Evolutionary conservation across 2,797 vertebrate genomes (phyloP).

Genomic region (Melanotaenia maccullochi): DNA sequence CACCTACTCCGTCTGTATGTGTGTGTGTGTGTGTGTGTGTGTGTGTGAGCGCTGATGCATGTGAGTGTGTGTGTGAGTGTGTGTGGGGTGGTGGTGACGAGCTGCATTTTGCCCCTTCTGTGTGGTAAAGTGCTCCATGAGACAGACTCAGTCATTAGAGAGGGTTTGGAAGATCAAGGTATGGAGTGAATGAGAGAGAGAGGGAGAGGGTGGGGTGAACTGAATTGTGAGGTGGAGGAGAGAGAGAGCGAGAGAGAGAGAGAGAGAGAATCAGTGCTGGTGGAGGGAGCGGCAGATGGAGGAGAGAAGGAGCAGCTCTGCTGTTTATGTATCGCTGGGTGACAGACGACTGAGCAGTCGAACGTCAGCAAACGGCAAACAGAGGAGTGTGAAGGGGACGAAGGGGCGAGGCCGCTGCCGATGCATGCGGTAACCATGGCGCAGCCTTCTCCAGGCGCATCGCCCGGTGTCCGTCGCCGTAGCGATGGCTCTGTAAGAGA

Average conservation of each 20-base stretch:
- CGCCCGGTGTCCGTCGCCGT: constrained; percentile 77
- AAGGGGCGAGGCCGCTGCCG: constrained; percentile 70
- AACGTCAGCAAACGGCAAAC: constrained; percentile 29
- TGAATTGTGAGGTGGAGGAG: constrained; percentile 26
- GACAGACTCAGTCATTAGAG: constrained; percentile 67
- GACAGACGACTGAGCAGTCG: constrained; percentile 29
- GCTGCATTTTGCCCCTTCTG: constrained; percentile 47
- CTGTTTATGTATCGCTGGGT: constrained; percentile 45
- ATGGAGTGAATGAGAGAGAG: constrained; percentile 14
- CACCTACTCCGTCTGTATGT: constrained; percentile 25
- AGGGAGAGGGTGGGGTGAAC: constrained; percentile 43
- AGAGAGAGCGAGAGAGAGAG: constrained; percentile 14
- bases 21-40: constrained; percentile 12
- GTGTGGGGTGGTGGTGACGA: constrained; percentile 55
- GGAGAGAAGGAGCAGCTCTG: constrained; percentile 41
- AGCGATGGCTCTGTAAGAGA: constrained; percentile 86
- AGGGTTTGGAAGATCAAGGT: constrained; percentile 39
- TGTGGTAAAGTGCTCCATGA: constrained; percentile 63
- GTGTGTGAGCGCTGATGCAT: constrained; percentile 15
- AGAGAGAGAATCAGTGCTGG: constrained; percentile 35
- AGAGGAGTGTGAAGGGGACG: constrained; percentile 36
- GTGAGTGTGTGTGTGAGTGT: constrained; percentile 21
- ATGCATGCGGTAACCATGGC: constrained; percentile 82
- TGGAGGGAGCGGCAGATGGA: constrained; percentile 44
- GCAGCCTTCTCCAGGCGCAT: constrained; percentile 76